Base-by-base conservation (phyloP, 1,140 invertebrate species). In the Psilanteris sp. region DNA sequence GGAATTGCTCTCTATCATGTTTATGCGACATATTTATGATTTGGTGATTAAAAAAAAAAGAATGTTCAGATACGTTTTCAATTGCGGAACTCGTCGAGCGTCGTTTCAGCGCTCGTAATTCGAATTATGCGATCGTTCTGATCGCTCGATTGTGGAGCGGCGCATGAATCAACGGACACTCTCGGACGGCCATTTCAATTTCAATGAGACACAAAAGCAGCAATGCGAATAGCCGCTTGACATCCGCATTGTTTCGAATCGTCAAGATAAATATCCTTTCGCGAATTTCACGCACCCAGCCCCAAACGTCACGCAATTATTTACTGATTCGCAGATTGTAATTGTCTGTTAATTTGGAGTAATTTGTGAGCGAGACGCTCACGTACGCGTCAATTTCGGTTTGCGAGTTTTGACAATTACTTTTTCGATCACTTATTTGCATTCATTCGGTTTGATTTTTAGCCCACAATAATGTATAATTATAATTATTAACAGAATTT, bases 211-310 rank as follows among this genome's bases (percentile, higher is more conserved):
- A 66, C 61, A 59, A 79, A 67, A 76, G 48, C 36, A 37, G 32
- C 41, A 36, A 64, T 61, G 55, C 44, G 26, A 62, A 52, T 13
- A 46, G 39, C 11, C 16, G 34, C 41, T 27, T 72, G 59, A 72
- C 70, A 80, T 80, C 76, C 73, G 79, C 76, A 80, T 80, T 80
- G 72, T 80, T 74, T 77, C 57, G 39, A 18, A 7, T 34, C 15
- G 39, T 7, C n/a, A 31, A 55, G 39, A 66, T 37, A 37, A 57
- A 54, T 43, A 48, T 14, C 13, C n/a, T 9, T 13, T 36, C 31
- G 10, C n/a, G 18, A 44, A 31, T 57, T 57, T 57, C 50, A 10
- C 37, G 52, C 26, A 26, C 43, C 36, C 7, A 50, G 34, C 5
- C n/a, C n/a, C 14, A n/a, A n/a, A n/a, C n/a, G n/a, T n/a, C n/a